Percentiles rank a stretch among this genome's conserved stretches.
These are phyloP conservation scores for Grammomys surdaster DNA, from an alignment of 2,113 vertebrate genomes.

Conservation along the genomic window DNA sequence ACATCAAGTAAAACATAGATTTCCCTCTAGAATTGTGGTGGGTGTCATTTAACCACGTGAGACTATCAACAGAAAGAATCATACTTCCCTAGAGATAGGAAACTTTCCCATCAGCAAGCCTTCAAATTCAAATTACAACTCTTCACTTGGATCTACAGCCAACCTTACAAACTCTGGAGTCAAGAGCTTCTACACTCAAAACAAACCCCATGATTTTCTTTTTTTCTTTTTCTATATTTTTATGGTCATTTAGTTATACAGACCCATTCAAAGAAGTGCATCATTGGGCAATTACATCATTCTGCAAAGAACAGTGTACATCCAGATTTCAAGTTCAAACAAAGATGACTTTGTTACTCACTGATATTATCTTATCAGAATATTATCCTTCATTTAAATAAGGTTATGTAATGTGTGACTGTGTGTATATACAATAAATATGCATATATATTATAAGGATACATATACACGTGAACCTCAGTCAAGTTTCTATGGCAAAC, in stretches of 20 bases:
- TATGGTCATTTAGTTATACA: neutral
- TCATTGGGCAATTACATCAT: neutral
- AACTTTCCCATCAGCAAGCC: neutral
- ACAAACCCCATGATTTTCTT: neutral
- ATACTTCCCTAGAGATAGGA: neutral
- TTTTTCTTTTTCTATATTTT: too few relatives aligned
- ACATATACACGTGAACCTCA: neutral
- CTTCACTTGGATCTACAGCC: neutral
- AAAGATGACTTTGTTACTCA: neutral
- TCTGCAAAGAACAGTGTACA: neutral
- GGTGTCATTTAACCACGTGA: neutral
- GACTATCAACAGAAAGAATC: neutral
- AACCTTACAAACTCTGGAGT: neutral
- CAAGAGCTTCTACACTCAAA: neutral
- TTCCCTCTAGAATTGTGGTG: neutral
- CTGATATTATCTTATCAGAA: neutral
- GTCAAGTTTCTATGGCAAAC: neutral
- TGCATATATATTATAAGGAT: neutral
- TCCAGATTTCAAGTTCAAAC: neutral
- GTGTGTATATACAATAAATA: neutral
- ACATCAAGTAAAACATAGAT: neutral
- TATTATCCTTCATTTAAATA: neutral
- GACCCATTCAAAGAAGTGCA: neutral
- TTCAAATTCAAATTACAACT: neutral
- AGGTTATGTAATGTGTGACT: neutral